Base-by-base conservation (phyloP, 2,888 invertebrate genomes). In the Endotricha flammealis region DNA sequence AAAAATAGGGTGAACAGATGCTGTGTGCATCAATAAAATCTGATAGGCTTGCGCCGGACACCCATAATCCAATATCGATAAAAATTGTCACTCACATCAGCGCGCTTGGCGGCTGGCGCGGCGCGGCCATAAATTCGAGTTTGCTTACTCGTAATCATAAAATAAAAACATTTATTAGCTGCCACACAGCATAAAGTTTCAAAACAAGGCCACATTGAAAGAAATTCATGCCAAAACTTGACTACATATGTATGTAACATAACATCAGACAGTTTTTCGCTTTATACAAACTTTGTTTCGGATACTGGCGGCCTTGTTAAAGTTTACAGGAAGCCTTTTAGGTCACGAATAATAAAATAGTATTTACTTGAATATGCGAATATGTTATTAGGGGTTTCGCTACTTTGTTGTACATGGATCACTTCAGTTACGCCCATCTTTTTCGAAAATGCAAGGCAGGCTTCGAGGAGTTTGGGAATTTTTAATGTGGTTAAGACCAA, bases 121-220 rank as follows among this genome's bases (percentile, higher is more conserved):
- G n/a, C n/a, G 52, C 47, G 48, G 43, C 56, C 47, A 66, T 62
- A 66, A 67, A 67, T 41, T 53, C 49, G 53, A 60, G 61, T 67
- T 68, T 63, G 61, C 62, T 62, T 64, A 64, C 62, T 57, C 67
- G 61, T 70, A 66, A 71, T 69, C 65, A 63, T 70, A 64, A 72
- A 72, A 70, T 69, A 67, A 70, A 67, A 73, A 61, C 61, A 59
- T 69, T 74, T 70, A 71, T 71, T 62, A 46, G 45, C 43, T 59
- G 59, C 62, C 61, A 52, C 57, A 68, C 49, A 66, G 55, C 60
- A 63, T 63, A 59, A 70, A 71, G 53, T 68, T 69, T 60, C 62
- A 49, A 62, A 70, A 68, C 69, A 64, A 71, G 65, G 70, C 61
- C 67, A 63, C 55, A 57, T 52, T 57, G 57, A 65, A 66, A 69